Percentiles rank a stretch among this genome's conserved stretches.
These are phyloP conservation scores for Montipora capitata DNA, from an alignment of 92 coral and sea anemone species.

Conservation along the genomic window DNA sequence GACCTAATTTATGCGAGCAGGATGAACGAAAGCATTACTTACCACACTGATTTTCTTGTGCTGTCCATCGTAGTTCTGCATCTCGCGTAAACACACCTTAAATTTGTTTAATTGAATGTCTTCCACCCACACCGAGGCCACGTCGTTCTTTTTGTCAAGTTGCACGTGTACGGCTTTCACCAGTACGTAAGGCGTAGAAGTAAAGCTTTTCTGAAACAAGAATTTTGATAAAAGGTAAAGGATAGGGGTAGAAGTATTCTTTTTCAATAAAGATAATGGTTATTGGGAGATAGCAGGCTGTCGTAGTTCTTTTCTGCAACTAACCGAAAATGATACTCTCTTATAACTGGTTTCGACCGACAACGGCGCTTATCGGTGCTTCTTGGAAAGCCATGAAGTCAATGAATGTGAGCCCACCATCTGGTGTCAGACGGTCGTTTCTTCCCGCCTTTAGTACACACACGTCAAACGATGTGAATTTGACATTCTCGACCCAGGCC, in stretches of 20 bases:
- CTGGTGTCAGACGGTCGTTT: constrained; percentile 80
- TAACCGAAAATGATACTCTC: neutral
- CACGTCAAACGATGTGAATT: constrained; percentile 52
- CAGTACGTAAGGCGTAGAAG: constrained; percentile 57
- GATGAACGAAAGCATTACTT: neutral
- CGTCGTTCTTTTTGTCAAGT: constrained; percentile 76
- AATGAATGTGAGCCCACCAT: constrained; percentile 75
- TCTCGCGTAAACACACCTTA: constrained; percentile 79
- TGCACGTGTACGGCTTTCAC: constrained; percentile 77
- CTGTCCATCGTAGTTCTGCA: constrained; percentile 86
- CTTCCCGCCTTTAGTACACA: constrained; percentile 89
- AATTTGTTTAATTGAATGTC: constrained; percentile 69
- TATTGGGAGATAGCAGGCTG: too few species aligned
- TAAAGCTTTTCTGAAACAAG: constrained; percentile 51
- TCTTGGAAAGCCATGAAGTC: constrained; percentile 88
- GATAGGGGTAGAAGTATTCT: too few species aligned
- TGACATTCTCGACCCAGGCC: constrained; percentile 80
- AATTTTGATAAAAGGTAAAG: neutral
- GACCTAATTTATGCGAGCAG: too few species aligned
- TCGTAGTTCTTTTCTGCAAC: too few species aligned
- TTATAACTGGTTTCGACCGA: constrained; percentile 87
- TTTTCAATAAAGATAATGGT: too few species aligned
- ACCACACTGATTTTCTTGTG: constrained; percentile 81
- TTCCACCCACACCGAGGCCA: constrained; percentile 89
- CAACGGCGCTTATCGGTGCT: constrained; percentile 80